phyloP scores from a whole-genome alignment of 2,113 vertebrate species.

The Nematolebias whitei region DNA sequence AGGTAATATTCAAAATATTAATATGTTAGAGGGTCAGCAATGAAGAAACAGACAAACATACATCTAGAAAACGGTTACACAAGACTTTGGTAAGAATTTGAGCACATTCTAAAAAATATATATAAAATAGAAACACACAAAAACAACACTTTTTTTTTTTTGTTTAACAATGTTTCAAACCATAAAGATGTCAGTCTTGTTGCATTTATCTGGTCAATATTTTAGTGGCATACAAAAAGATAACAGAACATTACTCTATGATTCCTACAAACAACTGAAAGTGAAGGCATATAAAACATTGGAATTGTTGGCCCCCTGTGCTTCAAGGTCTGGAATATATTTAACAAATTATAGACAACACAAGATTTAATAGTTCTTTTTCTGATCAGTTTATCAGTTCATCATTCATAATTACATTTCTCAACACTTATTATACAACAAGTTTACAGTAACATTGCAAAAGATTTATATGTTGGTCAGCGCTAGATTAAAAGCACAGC shows the following conservation, averaged over 20 bases:
- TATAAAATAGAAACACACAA: slow-evolving; percentile 77
- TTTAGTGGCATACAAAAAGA: slow-evolving; percentile 69
- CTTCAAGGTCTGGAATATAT: slow-evolving; percentile 79
- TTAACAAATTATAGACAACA: slow-evolving; percentile 72
- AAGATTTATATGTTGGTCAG: slow-evolving; percentile 65
- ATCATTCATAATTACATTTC: slow-evolving; percentile 64
- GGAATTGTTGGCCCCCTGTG: slow-evolving; percentile 83
- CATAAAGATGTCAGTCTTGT: slow-evolving; percentile 66
- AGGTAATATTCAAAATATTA: slow-evolving; percentile 91
- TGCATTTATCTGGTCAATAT: slow-evolving; percentile 73
- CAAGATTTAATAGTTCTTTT: slow-evolving; percentile 69
- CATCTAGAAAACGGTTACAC: slow-evolving; percentile 89
- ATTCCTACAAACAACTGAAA: slow-evolving; percentile 69
- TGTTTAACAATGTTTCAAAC: slow-evolving; percentile 69
- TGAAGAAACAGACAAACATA: slow-evolving; percentile 72
- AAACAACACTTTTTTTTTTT: slow-evolving; percentile 64
- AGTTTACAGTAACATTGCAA: slow-evolving; percentile 82
- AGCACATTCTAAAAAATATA: slow-evolving; percentile 78
- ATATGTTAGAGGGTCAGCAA: slow-evolving; percentile 73
- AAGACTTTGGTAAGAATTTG: slow-evolving; percentile 91
- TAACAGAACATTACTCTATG: slow-evolving; percentile 56
- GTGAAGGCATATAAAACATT: slow-evolving; percentile 82
- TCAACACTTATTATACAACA: slow-evolving; percentile 80
- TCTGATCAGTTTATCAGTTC: slow-evolving; percentile 67
- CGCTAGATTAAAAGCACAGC: slow-evolving; percentile 70